Evolutionary conservation across 2,888 invertebrate species (phyloP).

Genomic region (Pemphredon lugubris): DNA sequence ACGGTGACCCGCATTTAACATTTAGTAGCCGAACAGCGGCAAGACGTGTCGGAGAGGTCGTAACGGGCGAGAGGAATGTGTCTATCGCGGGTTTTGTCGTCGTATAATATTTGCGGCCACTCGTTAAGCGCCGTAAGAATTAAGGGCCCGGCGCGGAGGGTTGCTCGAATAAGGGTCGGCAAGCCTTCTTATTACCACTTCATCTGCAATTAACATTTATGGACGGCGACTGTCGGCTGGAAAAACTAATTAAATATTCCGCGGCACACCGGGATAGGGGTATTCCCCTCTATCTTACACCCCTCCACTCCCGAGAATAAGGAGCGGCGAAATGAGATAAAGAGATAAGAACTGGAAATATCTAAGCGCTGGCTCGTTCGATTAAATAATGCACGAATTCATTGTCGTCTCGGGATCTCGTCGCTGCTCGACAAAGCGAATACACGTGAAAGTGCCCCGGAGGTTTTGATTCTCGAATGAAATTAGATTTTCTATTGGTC

Average conservation of each 20-base stretch:
- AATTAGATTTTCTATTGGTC: no score
- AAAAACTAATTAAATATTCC: slow-evolving; percentile 81
- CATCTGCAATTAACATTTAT: slow-evolving; percentile 82
- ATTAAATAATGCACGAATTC: slow-evolving; percentile 19
- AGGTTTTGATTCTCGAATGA: no score
- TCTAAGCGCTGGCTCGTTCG: background rate
- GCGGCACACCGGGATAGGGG: slow-evolving; percentile 52
- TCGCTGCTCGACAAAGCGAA: background rate
- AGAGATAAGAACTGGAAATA: slow-evolving; percentile 49
- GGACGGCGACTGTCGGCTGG: slow-evolving; percentile 71
- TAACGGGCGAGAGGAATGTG: slow-evolving; percentile 68
- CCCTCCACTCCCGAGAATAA: slow-evolving; percentile 51
- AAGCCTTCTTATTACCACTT: slow-evolving; percentile 79
- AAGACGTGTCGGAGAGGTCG: slow-evolving; percentile 49
- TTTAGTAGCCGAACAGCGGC: slow-evolving; percentile 37
- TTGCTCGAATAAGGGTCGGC: slow-evolving; percentile 44
- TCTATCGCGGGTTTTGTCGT: slow-evolving; percentile 55
- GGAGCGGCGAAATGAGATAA: slow-evolving; percentile 41
- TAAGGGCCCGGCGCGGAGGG: slow-evolving; percentile 58
- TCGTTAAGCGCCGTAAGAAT: slow-evolving; percentile 73
- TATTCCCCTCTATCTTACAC: slow-evolving; percentile 45
- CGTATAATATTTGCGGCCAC: slow-evolving; percentile 65
- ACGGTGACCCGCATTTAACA: slow-evolving; percentile 45
- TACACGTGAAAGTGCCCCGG: background rate
- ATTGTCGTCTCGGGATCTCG: background rate